These are phyloP conservation scores for Heliconius melpomene DNA, from an alignment of 1,140 invertebrate species.

Conservation along the genomic window DNA sequence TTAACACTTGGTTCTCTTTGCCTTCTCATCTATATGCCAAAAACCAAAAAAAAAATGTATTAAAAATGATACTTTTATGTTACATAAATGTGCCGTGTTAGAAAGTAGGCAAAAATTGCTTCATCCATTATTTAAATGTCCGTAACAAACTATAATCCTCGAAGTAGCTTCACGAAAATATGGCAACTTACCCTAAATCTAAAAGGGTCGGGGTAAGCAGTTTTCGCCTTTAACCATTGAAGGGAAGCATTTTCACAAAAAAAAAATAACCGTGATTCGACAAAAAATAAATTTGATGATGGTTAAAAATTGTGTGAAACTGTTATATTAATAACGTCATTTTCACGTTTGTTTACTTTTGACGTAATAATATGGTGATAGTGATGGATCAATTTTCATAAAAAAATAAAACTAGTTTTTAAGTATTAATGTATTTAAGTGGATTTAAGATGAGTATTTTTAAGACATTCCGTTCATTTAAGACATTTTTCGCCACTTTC, in stretches of 20 bases:
- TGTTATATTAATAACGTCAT: constrained; percentile 35
- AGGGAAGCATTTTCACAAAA: constrained; percentile 29
- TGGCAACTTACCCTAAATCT: constrained; percentile 21
- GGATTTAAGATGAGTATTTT: too few species aligned
- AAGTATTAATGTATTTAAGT: too few species aligned
- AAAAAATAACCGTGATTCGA: constrained; percentile 37
- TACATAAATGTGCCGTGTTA: background rate
- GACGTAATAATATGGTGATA: background rate
- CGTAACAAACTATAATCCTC: constrained; percentile 4
- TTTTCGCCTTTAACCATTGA: constrained; percentile 31
- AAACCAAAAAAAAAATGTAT: too few species aligned
- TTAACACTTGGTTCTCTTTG: too few species aligned
- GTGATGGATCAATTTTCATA: background rate
- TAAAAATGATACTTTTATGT: too few species aligned
- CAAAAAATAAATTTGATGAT: constrained; percentile 43
- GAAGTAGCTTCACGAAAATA: constrained; percentile 19
- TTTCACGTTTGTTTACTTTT: constrained; percentile 17
- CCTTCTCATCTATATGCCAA: too few species aligned
- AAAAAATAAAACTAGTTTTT: too few species aligned
- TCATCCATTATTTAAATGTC: constrained; percentile 18
- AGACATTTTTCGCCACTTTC: too few species aligned
- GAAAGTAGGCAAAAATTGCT: background rate
- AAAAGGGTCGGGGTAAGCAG: constrained; percentile 35
- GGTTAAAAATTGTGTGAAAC: constrained; percentile 38
- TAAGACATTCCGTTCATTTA: too few species aligned